A percentile compares a stretch with the other conserved stretches of the same genome.
These are phyloP conservation scores for Pagetopsis macropterus DNA, from an alignment of 2,797 vertebrate genomes.

Conservation along the genomic window DNA sequence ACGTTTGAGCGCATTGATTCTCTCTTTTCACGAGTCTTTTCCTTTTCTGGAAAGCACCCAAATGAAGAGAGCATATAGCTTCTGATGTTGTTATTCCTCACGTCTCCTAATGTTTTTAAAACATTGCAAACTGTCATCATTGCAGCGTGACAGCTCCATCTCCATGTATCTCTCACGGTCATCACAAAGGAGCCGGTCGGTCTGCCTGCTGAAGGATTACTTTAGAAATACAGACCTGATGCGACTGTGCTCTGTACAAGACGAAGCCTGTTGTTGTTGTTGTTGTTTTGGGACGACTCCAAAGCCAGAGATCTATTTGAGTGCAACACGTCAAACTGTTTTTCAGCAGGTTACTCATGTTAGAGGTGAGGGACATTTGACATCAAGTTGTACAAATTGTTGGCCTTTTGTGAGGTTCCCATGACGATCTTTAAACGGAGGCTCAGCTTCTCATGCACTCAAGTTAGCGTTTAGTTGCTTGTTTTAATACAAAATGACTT, in stretches of 20 bases:
- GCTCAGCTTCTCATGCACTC: background rate
- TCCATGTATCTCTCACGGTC: constrained; percentile 8
- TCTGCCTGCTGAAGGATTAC: constrained; percentile 4
- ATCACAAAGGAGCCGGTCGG: constrained; percentile 7
- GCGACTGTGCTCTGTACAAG: constrained; percentile 22
- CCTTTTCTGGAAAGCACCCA: constrained; percentile 17
- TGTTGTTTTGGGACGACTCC: constrained; percentile 21
- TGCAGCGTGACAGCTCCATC: background rate
- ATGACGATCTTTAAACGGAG: background rate
- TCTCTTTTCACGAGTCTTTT: constrained; percentile 21
- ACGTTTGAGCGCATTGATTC: constrained; percentile 54
- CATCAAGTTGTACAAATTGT: background rate
- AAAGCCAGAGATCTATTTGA: constrained; percentile 1
- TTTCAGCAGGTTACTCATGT: constrained; percentile 12
- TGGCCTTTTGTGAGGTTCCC: background rate
- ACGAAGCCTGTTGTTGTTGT: constrained; percentile 35
- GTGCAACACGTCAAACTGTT: constrained; percentile 5
- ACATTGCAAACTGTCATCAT: background rate
- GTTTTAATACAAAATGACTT: background rate
- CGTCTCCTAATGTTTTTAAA: background rate
- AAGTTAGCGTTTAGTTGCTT: background rate
- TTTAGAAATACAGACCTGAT: constrained; percentile 6
- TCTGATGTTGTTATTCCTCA: constrained; percentile 15
- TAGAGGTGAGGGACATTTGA: constrained; percentile 4
- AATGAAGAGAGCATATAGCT: constrained; percentile 8